These are phyloP conservation scores for Cirrhinus mrigala DNA, from an alignment of 2,797 vertebrate genomes.

Conservation along the genomic window DNA sequence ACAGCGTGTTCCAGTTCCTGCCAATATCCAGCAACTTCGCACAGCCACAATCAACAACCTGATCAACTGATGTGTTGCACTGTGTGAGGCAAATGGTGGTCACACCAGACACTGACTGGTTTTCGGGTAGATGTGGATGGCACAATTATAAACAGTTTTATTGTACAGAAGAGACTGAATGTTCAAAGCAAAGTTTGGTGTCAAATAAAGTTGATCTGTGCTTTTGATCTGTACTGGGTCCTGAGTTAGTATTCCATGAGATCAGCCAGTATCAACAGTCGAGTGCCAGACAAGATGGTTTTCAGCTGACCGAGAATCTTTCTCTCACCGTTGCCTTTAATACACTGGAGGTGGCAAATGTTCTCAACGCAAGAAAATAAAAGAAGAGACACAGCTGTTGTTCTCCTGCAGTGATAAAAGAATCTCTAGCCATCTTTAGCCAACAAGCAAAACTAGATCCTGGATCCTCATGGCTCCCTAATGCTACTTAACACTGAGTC, in stretches of 20 bases:
- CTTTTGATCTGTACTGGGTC: neutral
- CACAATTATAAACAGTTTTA: neutral
- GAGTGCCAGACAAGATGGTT: conserved; percentile 48
- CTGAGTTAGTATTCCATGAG: neutral
- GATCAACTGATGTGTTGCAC: no score
- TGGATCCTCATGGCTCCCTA: conserved; percentile 50
- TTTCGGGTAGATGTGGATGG: neutral
- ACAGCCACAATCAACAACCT: no score
- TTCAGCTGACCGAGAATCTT: conserved; percentile 56
- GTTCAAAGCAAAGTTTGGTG: conserved; percentile 16
- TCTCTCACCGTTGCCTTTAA: conserved; percentile 25
- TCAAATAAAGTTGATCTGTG: neutral
- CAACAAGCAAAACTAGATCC: conserved; percentile 68
- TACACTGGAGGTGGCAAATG: conserved; percentile 9
- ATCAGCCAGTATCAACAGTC: conserved; percentile 55
- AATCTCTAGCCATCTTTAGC: conserved; percentile 45
- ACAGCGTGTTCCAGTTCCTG: no score
- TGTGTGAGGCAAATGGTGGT: no score
- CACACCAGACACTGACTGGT: no score
- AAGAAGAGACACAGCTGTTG: conserved; percentile 27
- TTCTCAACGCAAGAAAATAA: neutral
- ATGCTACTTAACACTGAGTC: conserved; percentile 50
- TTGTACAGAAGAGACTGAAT: neutral
- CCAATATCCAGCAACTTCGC: no score
- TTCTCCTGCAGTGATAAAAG: conserved; percentile 17